Base-by-base conservation (phyloP, 23 tunicate genomes). In the Styela plicata region DNA sequence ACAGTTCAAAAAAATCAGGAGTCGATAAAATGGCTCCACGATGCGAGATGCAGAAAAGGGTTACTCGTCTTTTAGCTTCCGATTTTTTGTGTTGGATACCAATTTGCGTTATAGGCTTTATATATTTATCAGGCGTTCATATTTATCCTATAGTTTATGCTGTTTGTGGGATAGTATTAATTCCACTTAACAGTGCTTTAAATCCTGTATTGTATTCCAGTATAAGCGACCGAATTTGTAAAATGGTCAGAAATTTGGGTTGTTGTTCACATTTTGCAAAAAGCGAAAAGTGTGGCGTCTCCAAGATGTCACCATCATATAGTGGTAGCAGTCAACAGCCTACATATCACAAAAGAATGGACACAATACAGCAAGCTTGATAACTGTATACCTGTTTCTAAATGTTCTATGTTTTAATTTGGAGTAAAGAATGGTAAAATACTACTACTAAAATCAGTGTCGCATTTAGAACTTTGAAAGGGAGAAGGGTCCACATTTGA, bases 81-180 rank as follows among this genome's bases (percentile, higher is more conserved):
- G 96, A 90, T 68, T 90, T 90, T 76, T 13, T 81, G 5, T 90
- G 96, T 63, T 90, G 96, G 93, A 85, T 90, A 37, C 96, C 96
- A 26, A 29, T 90, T 10, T 90, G 96, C 70, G 36, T 74, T 17
- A 86, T 90, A 36, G 79, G 89, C 25, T 84, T 85, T 34, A 37
- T 74, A 19, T 75, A 79, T 44, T 37, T 84, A 31, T 33, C 80
- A 17, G 94, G 94, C 22, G 82, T 74, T 13, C 64, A 74, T 33
- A 33, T 80, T 23, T 69, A 68, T 52, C 65, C 69, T 2, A 27
- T 29, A 0, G 80, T 69, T 5, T 81, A 79, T 31, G 96, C 89
- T 25, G 80, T 85, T 31, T 74, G 86, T 7, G 96, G 96, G 19
- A 85, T 85, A 18, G 78, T 90, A 1, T 79, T 90, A 2, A 79